Evolutionary conservation across 2,888 invertebrate species (phyloP).

Genomic region (Monopis laevigella): DNA sequence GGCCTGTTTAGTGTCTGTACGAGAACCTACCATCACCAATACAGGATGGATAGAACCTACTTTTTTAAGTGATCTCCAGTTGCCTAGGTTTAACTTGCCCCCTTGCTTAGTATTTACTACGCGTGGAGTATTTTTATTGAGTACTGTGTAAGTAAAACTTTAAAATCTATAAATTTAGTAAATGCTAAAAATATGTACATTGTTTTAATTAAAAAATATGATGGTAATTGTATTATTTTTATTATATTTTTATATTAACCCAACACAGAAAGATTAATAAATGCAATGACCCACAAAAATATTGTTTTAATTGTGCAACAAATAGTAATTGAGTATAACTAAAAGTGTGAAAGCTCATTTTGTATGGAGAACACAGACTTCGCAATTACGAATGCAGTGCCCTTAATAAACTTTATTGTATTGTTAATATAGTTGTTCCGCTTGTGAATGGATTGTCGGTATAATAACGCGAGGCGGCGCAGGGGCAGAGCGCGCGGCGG

Average conservation of each 20-base stretch:
- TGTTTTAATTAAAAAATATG: too few relatives aligned
- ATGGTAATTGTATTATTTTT: too few relatives aligned
- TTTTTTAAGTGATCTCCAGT: constrained; percentile 50
- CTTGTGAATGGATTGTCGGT: constrained; percentile 49
- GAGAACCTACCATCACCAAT: constrained; percentile 29
- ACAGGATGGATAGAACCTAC: constrained; percentile 51
- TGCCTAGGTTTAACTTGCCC: constrained; percentile 51
- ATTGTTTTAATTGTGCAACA: too few relatives aligned
- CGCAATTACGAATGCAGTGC: too few relatives aligned
- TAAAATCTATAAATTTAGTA: background rate
- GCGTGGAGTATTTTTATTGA: constrained; percentile 62
- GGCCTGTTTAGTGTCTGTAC: constrained; percentile 42
- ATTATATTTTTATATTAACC: too few relatives aligned
- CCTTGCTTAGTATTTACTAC: constrained; percentile 66
- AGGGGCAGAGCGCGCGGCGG: constrained; percentile 49
- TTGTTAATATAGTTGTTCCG: constrained; percentile 1
- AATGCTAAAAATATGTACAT: background rate
- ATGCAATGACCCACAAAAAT: too few relatives aligned
- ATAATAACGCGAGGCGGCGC: constrained; percentile 45
- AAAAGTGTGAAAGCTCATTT: too few relatives aligned
- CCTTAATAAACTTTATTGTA: too few relatives aligned
- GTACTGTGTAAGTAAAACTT: constrained; percentile 46
- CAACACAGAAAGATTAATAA: too few relatives aligned
- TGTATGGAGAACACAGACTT: too few relatives aligned
- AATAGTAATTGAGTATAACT: too few relatives aligned